Percentiles rank a stretch among this genome's conserved stretches.
Conservation (phyloP, 2,113 vertebrate species). For the Abramis brama region DNA sequence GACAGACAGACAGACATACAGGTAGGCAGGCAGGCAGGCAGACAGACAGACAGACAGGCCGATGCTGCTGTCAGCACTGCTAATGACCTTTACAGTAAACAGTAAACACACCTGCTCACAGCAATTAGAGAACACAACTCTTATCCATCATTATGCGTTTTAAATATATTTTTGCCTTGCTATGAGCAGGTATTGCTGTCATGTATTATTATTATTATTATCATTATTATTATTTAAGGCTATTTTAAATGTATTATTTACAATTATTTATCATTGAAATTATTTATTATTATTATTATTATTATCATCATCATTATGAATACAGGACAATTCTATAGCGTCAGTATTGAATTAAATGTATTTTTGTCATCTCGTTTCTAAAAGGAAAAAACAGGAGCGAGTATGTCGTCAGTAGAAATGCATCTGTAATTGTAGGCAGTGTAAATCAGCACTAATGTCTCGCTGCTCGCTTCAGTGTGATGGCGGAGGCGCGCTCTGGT, state of each 20-base stretch:
- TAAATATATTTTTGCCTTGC: background rate
- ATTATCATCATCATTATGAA: slow-evolving; percentile 28
- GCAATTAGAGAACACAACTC: slow-evolving; percentile 57
- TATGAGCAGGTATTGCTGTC: background rate
- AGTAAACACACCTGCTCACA: slow-evolving; percentile 47
- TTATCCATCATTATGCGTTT: background rate
- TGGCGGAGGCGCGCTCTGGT: slow-evolving; percentile 48
- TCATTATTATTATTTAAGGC: too few species aligned
- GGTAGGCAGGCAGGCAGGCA: too few species aligned
- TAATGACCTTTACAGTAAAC: slow-evolving; percentile 50
- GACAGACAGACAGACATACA: too few species aligned
- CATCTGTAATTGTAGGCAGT: slow-evolving; percentile 83
- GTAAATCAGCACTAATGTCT: slow-evolving; percentile 85
- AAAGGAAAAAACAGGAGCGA: slow-evolving; percentile 34
- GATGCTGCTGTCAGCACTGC: slow-evolving; percentile 61
- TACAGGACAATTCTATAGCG: background rate
- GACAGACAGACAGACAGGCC: background rate
- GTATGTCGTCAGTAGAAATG: slow-evolving; percentile 59
- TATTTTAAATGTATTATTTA: background rate
- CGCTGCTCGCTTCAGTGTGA: slow-evolving; percentile 69
- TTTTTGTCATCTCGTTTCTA: slow-evolving; percentile 10
- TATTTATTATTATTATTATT: background rate
- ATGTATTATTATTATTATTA: background rate
- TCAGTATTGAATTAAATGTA: background rate
- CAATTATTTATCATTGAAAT: background rate